Conservation (phyloP, 2,888 invertebrate species). For the Villa cingulata region DNA sequence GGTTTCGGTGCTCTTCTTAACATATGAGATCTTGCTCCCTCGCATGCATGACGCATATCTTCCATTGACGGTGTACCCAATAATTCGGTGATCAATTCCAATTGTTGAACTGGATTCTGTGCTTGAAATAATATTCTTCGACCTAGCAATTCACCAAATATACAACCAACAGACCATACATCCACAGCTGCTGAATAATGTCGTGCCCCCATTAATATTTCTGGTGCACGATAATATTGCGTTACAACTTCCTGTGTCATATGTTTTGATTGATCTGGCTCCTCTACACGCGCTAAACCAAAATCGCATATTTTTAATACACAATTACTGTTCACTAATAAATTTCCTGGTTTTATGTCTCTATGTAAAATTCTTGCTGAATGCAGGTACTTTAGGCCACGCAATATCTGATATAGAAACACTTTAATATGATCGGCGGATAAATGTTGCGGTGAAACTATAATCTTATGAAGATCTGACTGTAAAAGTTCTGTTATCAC, state of each 20-base stretch:
- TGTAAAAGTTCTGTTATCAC: conserved; percentile 99
- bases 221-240: conserved; percentile 98
- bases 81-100: conserved; percentile 95
- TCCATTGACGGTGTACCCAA: conserved; percentile 90
- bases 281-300: conserved; percentile 94
- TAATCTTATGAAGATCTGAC: conserved; percentile 99
- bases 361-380: conserved; percentile 95
- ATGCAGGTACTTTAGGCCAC: conserved; percentile 98
- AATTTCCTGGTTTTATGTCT: conserved; percentile 98
- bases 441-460: conserved; percentile 97
- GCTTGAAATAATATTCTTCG: conserved; percentile 96
- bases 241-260: conserved; percentile 99
- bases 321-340: conserved; percentile 98
- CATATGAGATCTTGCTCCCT: conserved; percentile 88
- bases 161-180: conserved; percentile 99
- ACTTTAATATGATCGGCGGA: conserved; percentile 99
- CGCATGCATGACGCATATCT: conserved; percentile 96
- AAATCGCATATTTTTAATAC: conserved; percentile 99
- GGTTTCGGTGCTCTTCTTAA: conserved; percentile 74
- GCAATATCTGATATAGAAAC: conserved; percentile 98
- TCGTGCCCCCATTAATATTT: conserved; percentile 96
- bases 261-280: conserved; percentile 80
- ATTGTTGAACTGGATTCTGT: conserved; percentile 91
- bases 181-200: conserved; percentile 95
- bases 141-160: conserved; percentile 94